phyloP scores from a whole-genome alignment of 1,140 invertebrate species.

The Drosophila tristis region DNA sequence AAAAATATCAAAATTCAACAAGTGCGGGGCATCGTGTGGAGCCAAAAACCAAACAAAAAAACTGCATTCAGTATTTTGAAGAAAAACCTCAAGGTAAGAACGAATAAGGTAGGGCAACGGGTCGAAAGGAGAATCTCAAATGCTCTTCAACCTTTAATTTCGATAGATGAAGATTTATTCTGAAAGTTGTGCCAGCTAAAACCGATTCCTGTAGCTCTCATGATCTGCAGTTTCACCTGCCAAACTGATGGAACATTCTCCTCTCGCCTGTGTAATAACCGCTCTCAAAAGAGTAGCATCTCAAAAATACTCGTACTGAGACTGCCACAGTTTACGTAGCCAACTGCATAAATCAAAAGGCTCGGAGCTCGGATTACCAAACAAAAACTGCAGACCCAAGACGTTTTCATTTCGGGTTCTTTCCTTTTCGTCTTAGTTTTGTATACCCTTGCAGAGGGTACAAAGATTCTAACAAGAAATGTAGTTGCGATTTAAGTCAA shows the following conservation, averaged over 20 bases:
- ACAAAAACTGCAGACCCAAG: slow-evolving; percentile 60
- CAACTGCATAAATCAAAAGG: slow-evolving; percentile 72
- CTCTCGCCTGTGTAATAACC: too few species aligned
- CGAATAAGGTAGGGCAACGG: neutral
- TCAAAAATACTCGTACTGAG: neutral
- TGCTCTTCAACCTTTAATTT: neutral
- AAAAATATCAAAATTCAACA: slow-evolving; percentile 24
- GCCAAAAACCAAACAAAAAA: neutral
- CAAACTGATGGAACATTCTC: too few species aligned
- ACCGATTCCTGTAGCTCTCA: too few species aligned
- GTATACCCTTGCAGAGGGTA: too few species aligned
- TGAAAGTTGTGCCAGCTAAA: too few species aligned
- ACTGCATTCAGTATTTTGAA: slow-evolving; percentile 2
- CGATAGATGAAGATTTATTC: too few species aligned
- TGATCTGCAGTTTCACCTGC: too few species aligned
- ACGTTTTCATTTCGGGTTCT: slow-evolving; percentile 32
- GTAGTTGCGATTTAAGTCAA: too few species aligned
- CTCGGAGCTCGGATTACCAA: slow-evolving; percentile 59
- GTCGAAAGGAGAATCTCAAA: neutral
- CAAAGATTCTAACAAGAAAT: too few species aligned
- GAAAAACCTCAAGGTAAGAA: slow-evolving; percentile 6
- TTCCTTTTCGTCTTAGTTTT: slow-evolving; percentile 7
- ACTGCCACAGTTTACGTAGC: slow-evolving; percentile 60
- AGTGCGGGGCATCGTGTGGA: slow-evolving; percentile 5
- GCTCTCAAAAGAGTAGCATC: neutral